Conservation (phyloP, 1,140 invertebrate species). For the Drosophila tropicalis region DNA sequence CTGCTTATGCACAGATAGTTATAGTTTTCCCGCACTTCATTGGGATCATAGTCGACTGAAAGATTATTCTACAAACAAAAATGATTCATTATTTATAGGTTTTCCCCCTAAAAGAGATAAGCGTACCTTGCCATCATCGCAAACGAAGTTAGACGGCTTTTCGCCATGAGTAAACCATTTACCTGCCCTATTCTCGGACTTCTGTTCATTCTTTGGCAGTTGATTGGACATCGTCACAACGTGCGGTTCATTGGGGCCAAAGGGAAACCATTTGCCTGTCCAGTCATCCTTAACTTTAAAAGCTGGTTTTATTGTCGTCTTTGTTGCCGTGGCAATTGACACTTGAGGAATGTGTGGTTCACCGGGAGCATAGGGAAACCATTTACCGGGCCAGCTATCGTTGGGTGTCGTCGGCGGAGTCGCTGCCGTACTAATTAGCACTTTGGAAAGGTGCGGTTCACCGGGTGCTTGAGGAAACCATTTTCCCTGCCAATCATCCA, state of each 20-base stretch:
- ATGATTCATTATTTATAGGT: constrained; percentile 24
- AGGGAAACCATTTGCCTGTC: constrained; percentile 1
- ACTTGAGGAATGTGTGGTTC: constrained; percentile 1
- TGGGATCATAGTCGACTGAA: constrained; percentile 88
- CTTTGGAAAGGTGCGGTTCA: constrained; percentile 24
- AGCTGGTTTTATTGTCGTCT: background rate
- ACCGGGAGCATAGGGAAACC: constrained; percentile 7
- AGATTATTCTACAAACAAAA: constrained; percentile 86
- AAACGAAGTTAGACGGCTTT: constrained; percentile 78
- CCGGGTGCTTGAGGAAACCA: constrained; percentile 64
- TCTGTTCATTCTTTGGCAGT: background rate
- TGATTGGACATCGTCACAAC: background rate
- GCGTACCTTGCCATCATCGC: constrained; percentile 89
- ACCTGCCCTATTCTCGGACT: background rate
- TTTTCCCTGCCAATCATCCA: constrained; percentile 52
- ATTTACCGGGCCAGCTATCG: background rate
- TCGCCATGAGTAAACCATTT: constrained; percentile 29
- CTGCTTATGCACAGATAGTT: constrained; percentile 83
- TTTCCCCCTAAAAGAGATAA: background rate
- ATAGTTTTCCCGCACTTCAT: constrained; percentile 87
- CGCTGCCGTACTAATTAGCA: background rate
- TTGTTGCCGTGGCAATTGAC: background rate
- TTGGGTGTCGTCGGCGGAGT: background rate
- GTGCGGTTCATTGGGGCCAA: background rate
- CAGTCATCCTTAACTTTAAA: background rate